These are phyloP conservation scores for Andrena minutula DNA, from an alignment of 2,888 invertebrate species.

Conservation along the genomic window DNA sequence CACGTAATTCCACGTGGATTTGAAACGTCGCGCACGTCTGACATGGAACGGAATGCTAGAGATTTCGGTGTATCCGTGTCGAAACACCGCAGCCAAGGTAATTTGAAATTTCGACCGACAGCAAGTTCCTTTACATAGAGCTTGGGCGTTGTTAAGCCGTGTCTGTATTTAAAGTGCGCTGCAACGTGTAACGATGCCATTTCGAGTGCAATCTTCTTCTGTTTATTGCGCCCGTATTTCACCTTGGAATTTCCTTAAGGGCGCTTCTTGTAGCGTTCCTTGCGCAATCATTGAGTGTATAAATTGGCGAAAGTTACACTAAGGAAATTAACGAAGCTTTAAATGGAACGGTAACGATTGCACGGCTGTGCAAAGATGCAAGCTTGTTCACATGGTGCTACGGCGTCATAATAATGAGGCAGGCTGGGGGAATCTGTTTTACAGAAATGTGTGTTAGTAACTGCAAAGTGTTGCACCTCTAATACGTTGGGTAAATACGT, in stretches of 20 bases:
- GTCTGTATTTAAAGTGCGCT: slow-evolving; percentile 37
- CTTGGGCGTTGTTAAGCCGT: slow-evolving; percentile 32
- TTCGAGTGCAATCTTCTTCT: slow-evolving; percentile 56
- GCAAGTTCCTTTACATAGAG: slow-evolving; percentile 38
- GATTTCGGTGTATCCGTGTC: slow-evolving; percentile 20
- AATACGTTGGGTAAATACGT: too few species aligned
- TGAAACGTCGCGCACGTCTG: not conserved
- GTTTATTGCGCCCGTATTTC: slow-evolving; percentile 59
- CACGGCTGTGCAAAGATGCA: not conserved
- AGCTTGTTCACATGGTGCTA: not conserved
- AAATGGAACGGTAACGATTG: slow-evolving; percentile 20
- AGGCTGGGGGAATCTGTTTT: not conserved
- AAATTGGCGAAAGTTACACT: slow-evolving; percentile 42
- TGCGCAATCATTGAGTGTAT: slow-evolving; percentile 48
- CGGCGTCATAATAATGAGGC: not conserved
- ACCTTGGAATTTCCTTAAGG: slow-evolving; percentile 50
- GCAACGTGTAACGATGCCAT: slow-evolving; percentile 55
- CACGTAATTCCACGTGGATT: slow-evolving; percentile 16
- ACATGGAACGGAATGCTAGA: not conserved
- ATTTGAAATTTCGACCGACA: slow-evolving; percentile 33
- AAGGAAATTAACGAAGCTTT: slow-evolving; percentile 24
- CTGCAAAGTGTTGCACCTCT: too few species aligned
- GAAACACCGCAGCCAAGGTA: slow-evolving; percentile 10
- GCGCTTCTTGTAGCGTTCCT: slow-evolving; percentile 33
- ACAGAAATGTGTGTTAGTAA: not conserved